Base-by-base conservation (phyloP, 2,113 vertebrate genomes). In the Phalacrocorax aristotelis region DNA sequence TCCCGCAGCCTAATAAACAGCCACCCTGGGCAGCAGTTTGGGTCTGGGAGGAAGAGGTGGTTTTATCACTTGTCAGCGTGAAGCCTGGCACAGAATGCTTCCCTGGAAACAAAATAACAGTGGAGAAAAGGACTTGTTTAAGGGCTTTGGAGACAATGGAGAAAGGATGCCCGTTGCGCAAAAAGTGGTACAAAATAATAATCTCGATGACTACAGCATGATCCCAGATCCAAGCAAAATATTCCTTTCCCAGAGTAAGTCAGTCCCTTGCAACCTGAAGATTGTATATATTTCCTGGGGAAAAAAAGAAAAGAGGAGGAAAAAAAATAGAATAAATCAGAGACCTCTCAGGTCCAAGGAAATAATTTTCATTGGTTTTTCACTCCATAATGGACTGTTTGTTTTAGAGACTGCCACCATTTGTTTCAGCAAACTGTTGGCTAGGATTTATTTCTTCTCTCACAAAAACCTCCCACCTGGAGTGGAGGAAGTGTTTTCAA, bases 371-470 rank as follows among this genome's bases (percentile, higher is more conserved):
- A 4, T 49, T 0, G 0, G 10, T 69, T 38, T 93, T 94, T 83
- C 51, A 60, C 22, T 83, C 51, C 36, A 36, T 69, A 72, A 87
- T 9, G 69, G 61, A 81, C 65, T 71, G 34, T 66, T 89, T 96
- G 55, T 82, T 93, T 96, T 57, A 87, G 78, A 92, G 36, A 60
- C 18, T 44, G 36, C 18, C 34, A 84, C 30, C 40, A 71, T 85
- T 89, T 94, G 55, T 93, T 81, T 87, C 51, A 76, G 51, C 34
- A 78, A 95, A 51, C 20, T 82, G 44, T 65, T 85, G 65, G 74
- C 65, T 89, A 57, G 62, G 52, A 76, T 76, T 91, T 94, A 90
- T 57, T 93, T 83, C 30, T 84, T 95, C 65, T 89, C n/a, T 82
- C 38, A 68, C 72, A 87, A 70, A 94, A 89, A 10, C 34, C 52